A percentile compares a stretch with the other conserved stretches of the same genome.
These are phyloP conservation scores for Akabosia matsudoensis DNA, from an alignment of 1,140 invertebrate species.

Conservation along the genomic window DNA sequence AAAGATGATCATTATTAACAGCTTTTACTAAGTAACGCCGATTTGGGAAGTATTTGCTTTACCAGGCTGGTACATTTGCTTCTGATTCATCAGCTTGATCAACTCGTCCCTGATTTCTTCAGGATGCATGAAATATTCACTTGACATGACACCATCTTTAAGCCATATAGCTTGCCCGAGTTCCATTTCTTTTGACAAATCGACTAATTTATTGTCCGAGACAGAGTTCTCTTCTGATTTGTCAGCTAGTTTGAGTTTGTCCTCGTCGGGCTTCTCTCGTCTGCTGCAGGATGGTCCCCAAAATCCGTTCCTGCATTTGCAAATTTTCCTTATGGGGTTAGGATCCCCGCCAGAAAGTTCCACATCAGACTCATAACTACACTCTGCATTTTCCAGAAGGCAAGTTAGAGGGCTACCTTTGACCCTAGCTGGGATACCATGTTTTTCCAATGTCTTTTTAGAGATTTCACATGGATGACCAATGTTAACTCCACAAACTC, in stretches of 20 bases:
- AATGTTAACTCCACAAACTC: background rate
- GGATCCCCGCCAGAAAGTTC: background rate
- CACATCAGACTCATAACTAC: background rate
- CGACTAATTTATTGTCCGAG: background rate
- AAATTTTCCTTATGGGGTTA: background rate
- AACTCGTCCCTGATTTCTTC: background rate
- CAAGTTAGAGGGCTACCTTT: background rate
- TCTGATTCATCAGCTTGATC: background rate
- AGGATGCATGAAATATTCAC: slow-evolving; percentile 3
- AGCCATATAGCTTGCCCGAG: background rate
- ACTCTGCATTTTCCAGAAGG: background rate
- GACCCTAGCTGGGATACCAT: background rate
- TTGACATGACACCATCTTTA: background rate
- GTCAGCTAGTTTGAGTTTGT: background rate
- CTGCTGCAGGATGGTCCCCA: background rate
- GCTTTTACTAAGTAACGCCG: background rate
- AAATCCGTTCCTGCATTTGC: background rate
- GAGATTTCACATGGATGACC: background rate
- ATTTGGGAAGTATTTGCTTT: background rate
- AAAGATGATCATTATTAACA: background rate
- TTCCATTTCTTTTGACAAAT: background rate
- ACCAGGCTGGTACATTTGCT: background rate
- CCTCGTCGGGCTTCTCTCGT: background rate
- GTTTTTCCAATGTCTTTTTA: background rate
- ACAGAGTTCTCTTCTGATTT: background rate